These are phyloP conservation scores for Pongo pygmaeus DNA, from an alignment of 2,113 vertebrate genomes.

Conservation along the genomic window DNA sequence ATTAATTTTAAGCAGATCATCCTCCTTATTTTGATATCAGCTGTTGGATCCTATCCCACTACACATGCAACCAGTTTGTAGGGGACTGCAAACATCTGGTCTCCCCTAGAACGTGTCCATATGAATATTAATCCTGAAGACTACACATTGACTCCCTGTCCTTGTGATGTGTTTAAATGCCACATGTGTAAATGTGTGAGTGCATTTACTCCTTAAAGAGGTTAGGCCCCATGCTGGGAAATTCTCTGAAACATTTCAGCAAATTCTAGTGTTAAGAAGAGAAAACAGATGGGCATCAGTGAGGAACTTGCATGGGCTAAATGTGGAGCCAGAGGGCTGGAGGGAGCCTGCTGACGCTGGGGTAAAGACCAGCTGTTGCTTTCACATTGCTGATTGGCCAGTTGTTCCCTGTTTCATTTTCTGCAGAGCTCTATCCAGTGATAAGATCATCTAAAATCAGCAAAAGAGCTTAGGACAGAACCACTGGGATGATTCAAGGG, in stretches of 20 bases:
- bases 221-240: background rate
- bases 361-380: background rate
- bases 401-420: background rate
- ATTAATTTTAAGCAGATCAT: conserved; percentile 83
- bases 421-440: accelerated
- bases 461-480: background rate
- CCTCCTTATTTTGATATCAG: conserved; percentile 76
- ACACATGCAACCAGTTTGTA: background rate
- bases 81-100: conserved; percentile 45
- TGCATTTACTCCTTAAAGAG: conserved; percentile 13
- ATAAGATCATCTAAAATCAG: background rate
- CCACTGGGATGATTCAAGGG: background rate
- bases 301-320: background rate
- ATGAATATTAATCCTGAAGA: conserved; percentile 39
- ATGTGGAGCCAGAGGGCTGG: background rate
- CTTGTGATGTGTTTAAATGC: background rate
- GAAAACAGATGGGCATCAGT: background rate
- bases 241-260: background rate
- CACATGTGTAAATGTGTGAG: background rate
- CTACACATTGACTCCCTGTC: background rate
- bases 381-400: background rate
- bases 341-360: background rate
- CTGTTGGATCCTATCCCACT: conserved; percentile 64
- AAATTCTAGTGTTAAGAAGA: background rate
- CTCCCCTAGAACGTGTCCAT: background rate